Base-by-base conservation (phyloP, 2,888 invertebrate genomes). In the Watsonalla binaria region DNA sequence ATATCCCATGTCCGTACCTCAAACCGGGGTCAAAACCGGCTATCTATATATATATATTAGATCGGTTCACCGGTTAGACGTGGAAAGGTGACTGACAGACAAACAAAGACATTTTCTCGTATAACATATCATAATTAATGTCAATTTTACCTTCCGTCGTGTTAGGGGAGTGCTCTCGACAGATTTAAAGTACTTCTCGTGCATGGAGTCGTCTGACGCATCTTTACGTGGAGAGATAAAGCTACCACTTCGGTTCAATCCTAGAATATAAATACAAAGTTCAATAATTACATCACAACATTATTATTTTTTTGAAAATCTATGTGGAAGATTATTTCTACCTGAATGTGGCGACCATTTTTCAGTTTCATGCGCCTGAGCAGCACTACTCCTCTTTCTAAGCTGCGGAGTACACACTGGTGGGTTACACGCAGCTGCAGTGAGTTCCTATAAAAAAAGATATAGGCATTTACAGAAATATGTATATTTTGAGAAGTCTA, bases 191-290 rank as follows among this genome's bases (percentile, higher is more conserved):
- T 95, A 95, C 75, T 95, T 95, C 73, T 95, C 95, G 77, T 95
- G 95, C 95, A 95, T 95, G 0, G 95, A 95, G 82, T 95, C 95
- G 70, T 95, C 95, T 46, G 95, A 95, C 0, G 93, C 93, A 54
- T 94, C 92, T 69, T 91, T 92, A 13, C 91, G 78, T 13, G 91
- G 90, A 54, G 92, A 92, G 72, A 92, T 92, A 63, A 92, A 92
- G 65, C 92, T 92, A 61, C 92, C 92, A 53, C 90, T 90, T 37
- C 90, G 87, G 55, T 92, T 92, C 47, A 92, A 66, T 46, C 90
- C 92, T 89, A 72, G 5, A 60, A 68, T 42, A 48, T 8, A 47
- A 45, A 46, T 39, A 15, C 11, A n/a, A n/a, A n/a, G n/a, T 6
- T 13, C 11, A 51, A 47, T 5, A 15, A 45, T 34, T 9, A 11